Evolutionary conservation across 2,113 vertebrate species (phyloP).

Genomic region (Camelus bactrianus): DNA sequence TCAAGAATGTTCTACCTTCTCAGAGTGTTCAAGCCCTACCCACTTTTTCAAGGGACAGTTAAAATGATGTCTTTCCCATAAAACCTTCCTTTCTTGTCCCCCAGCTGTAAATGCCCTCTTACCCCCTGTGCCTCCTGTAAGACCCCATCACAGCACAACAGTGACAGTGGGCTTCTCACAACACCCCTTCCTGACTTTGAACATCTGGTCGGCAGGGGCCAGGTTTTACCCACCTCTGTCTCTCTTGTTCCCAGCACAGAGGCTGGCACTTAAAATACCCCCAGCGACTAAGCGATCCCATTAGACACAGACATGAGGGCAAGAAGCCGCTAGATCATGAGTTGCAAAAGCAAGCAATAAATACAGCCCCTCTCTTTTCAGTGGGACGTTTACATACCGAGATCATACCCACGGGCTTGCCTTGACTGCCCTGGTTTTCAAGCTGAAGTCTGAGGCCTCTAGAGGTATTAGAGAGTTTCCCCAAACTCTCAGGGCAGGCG

Average conservation of each 20-base stretch:
- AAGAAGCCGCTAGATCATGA: not conserved
- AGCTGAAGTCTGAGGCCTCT: not conserved
- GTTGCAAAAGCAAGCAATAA: not conserved
- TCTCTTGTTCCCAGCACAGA: not conserved
- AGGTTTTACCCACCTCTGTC: not conserved
- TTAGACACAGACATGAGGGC: not conserved
- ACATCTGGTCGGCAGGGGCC: not conserved
- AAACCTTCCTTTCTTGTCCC: not conserved
- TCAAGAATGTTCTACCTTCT: too few species aligned
- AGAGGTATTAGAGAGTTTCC: not conserved
- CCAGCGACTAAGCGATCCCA: not conserved
- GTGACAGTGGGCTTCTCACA: too few species aligned
- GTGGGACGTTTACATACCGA: rapidly evolving
- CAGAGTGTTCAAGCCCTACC: not conserved
- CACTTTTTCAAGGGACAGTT: not conserved
- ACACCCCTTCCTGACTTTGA: not conserved
- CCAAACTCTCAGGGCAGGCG: too few species aligned
- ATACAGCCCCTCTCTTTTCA: not conserved
- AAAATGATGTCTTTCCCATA: not conserved
- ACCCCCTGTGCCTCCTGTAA: rapidly evolving
- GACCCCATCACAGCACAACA: rapidly evolving
- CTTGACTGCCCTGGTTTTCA: rapidly evolving
- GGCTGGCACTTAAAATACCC: not conserved
- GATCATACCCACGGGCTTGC: not conserved
- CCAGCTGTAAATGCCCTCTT: too few species aligned